phyloP scores from a whole-genome alignment of 2,113 vertebrate species.

The Tursiops truncatus region DNA sequence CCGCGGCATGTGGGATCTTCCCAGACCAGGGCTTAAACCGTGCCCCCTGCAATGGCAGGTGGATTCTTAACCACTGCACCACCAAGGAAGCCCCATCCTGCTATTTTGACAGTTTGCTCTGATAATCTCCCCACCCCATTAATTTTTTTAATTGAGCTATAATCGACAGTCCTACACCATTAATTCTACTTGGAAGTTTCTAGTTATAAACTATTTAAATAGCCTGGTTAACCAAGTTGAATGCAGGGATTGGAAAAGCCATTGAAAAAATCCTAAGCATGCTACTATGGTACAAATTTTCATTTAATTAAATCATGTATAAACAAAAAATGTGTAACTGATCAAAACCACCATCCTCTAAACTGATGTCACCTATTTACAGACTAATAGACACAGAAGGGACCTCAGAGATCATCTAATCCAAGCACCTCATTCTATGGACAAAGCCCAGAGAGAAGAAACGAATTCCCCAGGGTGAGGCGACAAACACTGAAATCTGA shows the following conservation, averaged over 20 bases:
- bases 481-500: not conserved
- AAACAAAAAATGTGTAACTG: not conserved
- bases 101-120: constrained; percentile 15
- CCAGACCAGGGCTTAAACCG: too few species aligned
- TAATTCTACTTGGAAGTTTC: constrained; percentile 11
- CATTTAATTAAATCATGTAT: constrained; percentile 33
- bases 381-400: not conserved
- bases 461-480: not conserved
- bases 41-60: too few species aligned
- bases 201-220: constrained; percentile 41
- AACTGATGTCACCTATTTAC: not conserved
- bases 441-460: not conserved
- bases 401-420: not conserved
- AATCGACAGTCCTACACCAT: not conserved
- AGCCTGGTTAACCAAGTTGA: constrained; percentile 37
- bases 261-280: constrained; percentile 21
- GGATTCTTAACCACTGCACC: too few species aligned
- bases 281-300: constrained; percentile 12
- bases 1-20: too few species aligned
- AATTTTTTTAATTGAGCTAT: not conserved
- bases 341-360: not conserved
- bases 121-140: not conserved
- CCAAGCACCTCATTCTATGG: not conserved
- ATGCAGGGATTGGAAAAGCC: constrained; percentile 43
- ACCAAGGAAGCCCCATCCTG: not conserved